phyloP scores from a whole-genome alignment of 2,113 vertebrate genomes.

The Aix galericulata region DNA sequence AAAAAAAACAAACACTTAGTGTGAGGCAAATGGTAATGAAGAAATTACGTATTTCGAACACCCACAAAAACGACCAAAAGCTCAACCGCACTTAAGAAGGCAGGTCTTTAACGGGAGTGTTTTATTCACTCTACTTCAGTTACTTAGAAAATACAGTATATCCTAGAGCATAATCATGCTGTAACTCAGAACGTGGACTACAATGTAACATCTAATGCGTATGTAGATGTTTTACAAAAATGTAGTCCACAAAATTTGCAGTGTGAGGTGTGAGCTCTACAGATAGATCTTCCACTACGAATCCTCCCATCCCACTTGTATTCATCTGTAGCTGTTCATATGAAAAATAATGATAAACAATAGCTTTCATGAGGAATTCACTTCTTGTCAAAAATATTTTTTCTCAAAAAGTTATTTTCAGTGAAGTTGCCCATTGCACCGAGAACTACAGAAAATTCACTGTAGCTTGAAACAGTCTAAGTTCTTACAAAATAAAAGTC shows the following conservation, averaged over 20 bases:
- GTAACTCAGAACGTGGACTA: background rate
- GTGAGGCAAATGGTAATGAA: background rate
- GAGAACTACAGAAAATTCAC: background rate
- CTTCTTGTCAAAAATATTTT: background rate
- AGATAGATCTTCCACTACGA: background rate
- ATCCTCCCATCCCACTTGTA: background rate
- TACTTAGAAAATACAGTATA: background rate
- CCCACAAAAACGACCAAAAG: conserved; percentile 1
- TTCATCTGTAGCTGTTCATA: background rate
- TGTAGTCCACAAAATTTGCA: background rate
- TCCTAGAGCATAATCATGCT: background rate
- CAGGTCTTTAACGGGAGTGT: background rate
- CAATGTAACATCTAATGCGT: background rate
- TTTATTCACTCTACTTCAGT: background rate
- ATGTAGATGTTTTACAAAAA: background rate
- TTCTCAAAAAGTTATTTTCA: background rate
- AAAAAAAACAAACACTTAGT: background rate
- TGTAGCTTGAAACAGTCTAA: background rate
- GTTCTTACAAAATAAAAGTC: background rate
- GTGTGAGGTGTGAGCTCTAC: background rate
- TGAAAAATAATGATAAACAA: background rate
- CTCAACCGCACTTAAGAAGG: background rate
- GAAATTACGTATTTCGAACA: conserved; percentile 7
- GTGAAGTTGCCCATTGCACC: background rate
- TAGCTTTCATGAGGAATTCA: background rate